These are phyloP conservation scores for Planiliza haematocheilus DNA, from an alignment of 2,113 vertebrate genomes.

Conservation along the genomic window DNA sequence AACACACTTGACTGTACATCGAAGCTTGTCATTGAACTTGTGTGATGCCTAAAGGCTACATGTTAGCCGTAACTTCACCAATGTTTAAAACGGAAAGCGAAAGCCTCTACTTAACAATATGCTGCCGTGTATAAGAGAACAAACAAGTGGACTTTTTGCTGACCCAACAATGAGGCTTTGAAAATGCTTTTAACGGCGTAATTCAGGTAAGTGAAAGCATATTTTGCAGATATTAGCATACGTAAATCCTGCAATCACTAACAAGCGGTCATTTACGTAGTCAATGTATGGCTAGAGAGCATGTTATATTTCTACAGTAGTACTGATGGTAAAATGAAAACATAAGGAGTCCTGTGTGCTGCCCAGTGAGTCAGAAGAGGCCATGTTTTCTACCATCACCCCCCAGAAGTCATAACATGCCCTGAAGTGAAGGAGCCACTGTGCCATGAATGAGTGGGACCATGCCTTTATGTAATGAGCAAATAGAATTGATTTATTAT, in stretches of 20 bases:
- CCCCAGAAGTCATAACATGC: constrained; percentile 34
- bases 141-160: constrained; percentile 31
- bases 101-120: constrained; percentile 18
- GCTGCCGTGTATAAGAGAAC: background rate
- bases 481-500: constrained; percentile 30
- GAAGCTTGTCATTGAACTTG: constrained; percentile 14
- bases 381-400: constrained; percentile 40
- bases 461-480: constrained; percentile 42
- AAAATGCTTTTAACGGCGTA: constrained; percentile 8
- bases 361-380: constrained; percentile 27
- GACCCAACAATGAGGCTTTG: background rate
- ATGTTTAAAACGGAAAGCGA: constrained; percentile 11
- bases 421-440: constrained; percentile 40
- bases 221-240: background rate
- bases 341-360: constrained; percentile 5
- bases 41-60: background rate
- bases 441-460: constrained; percentile 39
- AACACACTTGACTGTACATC: background rate
- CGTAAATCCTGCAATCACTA: background rate
- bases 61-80: constrained; percentile 14
- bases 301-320: background rate
- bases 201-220: constrained; percentile 51
- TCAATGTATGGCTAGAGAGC: background rate
- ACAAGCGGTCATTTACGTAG: no score
- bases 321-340: background rate